Evolutionary conservation across 2,797 vertebrate genomes (phyloP).

Genomic region (Petrocephalus schoutedeni): DNA sequence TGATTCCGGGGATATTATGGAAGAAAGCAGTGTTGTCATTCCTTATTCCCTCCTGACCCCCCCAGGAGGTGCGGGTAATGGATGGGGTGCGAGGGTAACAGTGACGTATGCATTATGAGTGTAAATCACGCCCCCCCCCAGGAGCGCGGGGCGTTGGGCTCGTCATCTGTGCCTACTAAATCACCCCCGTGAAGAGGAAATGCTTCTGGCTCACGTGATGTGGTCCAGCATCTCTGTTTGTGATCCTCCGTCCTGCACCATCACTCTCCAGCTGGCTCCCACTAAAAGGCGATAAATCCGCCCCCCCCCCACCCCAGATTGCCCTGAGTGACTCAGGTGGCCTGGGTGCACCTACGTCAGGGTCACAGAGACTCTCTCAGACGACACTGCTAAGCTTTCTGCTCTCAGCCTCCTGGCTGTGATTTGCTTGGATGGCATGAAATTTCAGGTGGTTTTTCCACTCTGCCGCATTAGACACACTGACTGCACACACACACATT

Average conservation of each 20-base stretch:
- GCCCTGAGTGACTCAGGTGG: not conserved
- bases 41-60: too few species aligned
- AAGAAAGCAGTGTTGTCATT: too few species aligned
- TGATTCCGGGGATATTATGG: too few species aligned
- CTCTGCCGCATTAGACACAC: not conserved
- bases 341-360: not conserved
- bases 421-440: not conserved
- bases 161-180: not conserved
- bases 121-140: not conserved
- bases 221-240: not conserved
- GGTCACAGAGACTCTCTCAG: not conserved
- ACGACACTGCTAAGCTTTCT: not conserved
- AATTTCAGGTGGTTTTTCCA: not conserved
- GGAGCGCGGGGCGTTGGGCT: not conserved
- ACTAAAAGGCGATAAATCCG: constrained; percentile 12
- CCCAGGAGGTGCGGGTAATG: too few species aligned
- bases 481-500: not conserved
- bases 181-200: not conserved
- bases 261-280: not conserved
- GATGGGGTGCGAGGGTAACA: too few species aligned
- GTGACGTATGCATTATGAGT: too few species aligned
- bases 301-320: not conserved
- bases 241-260: not conserved
- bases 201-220: not conserved
- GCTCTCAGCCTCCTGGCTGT: not conserved